Evolutionary conservation across 2,888 invertebrate genomes (phyloP).

Genomic region (Trachelus iudaicus): DNA sequence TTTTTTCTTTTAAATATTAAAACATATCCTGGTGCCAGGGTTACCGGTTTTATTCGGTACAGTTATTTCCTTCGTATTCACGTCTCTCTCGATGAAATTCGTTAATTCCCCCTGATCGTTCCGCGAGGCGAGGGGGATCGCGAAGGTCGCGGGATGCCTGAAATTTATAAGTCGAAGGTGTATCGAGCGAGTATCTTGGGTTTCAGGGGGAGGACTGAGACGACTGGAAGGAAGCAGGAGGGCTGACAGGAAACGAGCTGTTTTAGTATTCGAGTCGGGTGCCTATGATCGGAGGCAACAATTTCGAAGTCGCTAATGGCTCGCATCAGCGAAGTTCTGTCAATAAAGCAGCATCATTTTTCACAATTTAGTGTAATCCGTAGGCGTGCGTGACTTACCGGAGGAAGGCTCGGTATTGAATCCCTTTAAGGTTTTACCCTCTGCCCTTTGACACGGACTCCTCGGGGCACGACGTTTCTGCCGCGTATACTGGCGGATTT

Average conservation of each 20-base stretch:
- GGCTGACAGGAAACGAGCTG: conserved; percentile 21
- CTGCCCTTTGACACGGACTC: not conserved
- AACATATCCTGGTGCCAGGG: not conserved
- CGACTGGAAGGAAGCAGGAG: conserved; percentile 18
- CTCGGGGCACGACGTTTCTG: not conserved
- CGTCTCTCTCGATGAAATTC: not conserved
- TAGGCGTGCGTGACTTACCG: conserved; percentile 5
- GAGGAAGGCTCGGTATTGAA: not conserved
- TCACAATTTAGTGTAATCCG: conserved; percentile 52
- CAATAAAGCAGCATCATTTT: conserved; percentile 55
- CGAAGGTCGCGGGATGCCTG: not conserved
- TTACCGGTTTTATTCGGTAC: not conserved
- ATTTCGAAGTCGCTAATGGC: conserved; percentile 51
- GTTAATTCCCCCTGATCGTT: not conserved
- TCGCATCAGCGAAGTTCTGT: conserved; percentile 35
- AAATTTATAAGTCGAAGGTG: not conserved
- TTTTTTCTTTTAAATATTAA: not conserved
- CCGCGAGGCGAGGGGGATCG: not conserved
- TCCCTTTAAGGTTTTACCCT: not conserved
- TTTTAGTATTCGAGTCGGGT: conserved; percentile 50
- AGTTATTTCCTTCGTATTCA: not conserved
- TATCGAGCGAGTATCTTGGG: not conserved
- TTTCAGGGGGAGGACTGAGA: not conserved
- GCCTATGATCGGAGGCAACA: conserved; percentile 52
- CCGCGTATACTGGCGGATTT: conserved; percentile 32